A percentile compares a stretch with the other conserved stretches of the same genome.
Evolutionary conservation across 2,797 vertebrate genomes (phyloP).

Genomic region (Sternarchorhynchus goeldii): DNA sequence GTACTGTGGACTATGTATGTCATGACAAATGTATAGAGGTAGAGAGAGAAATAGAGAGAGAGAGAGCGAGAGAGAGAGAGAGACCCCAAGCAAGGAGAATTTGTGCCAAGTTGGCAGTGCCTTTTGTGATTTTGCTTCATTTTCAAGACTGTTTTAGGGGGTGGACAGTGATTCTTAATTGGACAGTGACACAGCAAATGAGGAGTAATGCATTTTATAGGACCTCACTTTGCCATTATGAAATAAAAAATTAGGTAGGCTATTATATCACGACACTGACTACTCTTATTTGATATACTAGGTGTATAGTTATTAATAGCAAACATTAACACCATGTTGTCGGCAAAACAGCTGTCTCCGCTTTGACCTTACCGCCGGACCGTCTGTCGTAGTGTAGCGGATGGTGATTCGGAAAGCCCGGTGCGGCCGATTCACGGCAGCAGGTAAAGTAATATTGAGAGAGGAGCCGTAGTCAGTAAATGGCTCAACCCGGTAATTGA

Average conservation of each 20-base stretch:
- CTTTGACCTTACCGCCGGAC: conserved; percentile 85
- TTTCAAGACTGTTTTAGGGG: not conserved
- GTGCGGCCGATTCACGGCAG: conserved; percentile 71
- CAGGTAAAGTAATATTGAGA: conserved; percentile 83
- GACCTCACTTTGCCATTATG: too few species aligned
- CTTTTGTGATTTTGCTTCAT: not conserved
- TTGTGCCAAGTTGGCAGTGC: not conserved
- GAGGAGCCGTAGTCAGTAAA: conserved; percentile 88
- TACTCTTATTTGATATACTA: conserved; percentile 1
- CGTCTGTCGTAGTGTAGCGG: conserved; percentile 88
- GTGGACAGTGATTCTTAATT: too few species aligned
- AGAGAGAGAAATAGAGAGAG: not conserved
- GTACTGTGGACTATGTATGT: too few species aligned
- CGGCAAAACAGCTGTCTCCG: conserved; percentile 18
- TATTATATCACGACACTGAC: too few species aligned
- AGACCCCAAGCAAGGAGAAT: not conserved
- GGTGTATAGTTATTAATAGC: conserved; percentile 43
- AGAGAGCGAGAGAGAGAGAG: not conserved
- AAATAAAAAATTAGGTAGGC: too few species aligned
- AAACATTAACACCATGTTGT: conserved; percentile 16
- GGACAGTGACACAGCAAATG: too few species aligned
- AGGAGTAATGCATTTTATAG: too few species aligned
- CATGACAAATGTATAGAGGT: not conserved
- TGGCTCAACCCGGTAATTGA: conserved; percentile 78
- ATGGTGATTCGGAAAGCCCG: conserved; percentile 86